Evolutionary conservation across 2,888 invertebrate species (phyloP).

Genomic region (Digitonthophagus gazella): DNA sequence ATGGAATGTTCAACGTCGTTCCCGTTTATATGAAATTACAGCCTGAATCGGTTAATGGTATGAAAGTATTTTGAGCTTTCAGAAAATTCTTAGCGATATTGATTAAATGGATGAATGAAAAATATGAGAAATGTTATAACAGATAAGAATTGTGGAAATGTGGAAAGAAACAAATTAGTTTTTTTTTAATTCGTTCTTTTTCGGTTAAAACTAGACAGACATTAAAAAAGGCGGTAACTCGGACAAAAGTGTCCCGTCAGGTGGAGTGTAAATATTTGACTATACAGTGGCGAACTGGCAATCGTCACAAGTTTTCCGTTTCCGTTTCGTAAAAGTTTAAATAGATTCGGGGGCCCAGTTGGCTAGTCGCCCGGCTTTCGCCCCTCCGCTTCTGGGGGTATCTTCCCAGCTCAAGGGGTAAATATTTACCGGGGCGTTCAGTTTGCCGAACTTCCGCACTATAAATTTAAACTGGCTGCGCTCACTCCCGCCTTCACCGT

Average conservation of each 20-base stretch:
- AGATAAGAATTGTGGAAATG: too few species aligned
- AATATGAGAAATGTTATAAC: too few species aligned
- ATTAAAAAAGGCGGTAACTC: not conserved
- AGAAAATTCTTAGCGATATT: not conserved
- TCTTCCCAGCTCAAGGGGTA: not conserved
- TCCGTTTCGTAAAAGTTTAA: not conserved
- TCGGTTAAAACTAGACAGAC: too few species aligned
- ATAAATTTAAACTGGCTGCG: not conserved
- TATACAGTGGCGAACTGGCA: not conserved
- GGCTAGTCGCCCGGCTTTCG: not conserved
- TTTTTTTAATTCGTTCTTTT: too few species aligned
- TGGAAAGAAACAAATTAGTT: too few species aligned
- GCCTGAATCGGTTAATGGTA: not conserved
- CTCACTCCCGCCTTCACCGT: not conserved
- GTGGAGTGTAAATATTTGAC: not conserved
- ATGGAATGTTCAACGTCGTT: not conserved
- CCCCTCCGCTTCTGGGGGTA: not conserved
- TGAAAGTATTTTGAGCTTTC: not conserved
- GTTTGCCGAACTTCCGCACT: not conserved
- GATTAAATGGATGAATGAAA: not conserved
- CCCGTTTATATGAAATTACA: not conserved
- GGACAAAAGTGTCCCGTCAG: not conserved
- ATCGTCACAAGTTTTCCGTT: not conserved
- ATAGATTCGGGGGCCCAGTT: not conserved
- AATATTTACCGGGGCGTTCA: not conserved